These are phyloP conservation scores for Drosophila mimica DNA, from an alignment of 2,888 invertebrate genomes.

Conservation along the genomic window DNA sequence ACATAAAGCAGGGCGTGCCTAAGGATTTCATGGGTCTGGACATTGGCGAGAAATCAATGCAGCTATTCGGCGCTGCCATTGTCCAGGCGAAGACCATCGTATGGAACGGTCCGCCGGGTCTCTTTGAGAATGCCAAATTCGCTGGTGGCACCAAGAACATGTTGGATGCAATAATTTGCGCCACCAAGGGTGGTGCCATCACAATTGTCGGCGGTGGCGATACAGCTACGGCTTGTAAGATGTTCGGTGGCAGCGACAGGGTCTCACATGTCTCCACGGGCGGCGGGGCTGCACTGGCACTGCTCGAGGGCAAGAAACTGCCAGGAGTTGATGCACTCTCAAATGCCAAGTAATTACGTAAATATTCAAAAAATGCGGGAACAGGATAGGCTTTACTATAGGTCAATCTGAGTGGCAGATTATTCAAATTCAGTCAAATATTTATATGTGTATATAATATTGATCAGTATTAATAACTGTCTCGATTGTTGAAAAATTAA, in stretches of 20 bases:
- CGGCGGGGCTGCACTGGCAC: conserved; percentile 95
- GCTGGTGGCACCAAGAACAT: conserved; percentile 94
- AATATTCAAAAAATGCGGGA: background rate
- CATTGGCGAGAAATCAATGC: conserved; percentile 93
- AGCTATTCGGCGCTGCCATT: conserved; percentile 92
- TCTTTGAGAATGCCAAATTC: conserved; percentile 98
- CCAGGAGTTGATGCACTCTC: conserved; percentile 93
- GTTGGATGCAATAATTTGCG: conserved; percentile 97
- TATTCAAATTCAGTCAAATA: background rate
- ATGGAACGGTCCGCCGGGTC: conserved; percentile 99
- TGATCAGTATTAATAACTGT: background rate
- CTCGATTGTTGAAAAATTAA: background rate
- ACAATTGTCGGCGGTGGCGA: conserved; percentile 98
- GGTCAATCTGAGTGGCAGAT: background rate
- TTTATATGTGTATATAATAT: background rate
- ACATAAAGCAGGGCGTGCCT: conserved; percentile 92
- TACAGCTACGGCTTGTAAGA: conserved; percentile 98
- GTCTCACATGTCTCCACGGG: conserved; percentile 98
- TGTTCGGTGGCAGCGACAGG: conserved; percentile 93
- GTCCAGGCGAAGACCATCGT: conserved; percentile 96
- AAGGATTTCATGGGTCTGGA: conserved; percentile 98
- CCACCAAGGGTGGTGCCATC: conserved; percentile 92
- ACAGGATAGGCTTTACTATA: background rate
- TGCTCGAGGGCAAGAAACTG: conserved; percentile 94
- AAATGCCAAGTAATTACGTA: conserved; percentile 55